These are phyloP conservation scores for Neodiprion lecontei DNA, from an alignment of 1,140 invertebrate species.

Conservation along the genomic window DNA sequence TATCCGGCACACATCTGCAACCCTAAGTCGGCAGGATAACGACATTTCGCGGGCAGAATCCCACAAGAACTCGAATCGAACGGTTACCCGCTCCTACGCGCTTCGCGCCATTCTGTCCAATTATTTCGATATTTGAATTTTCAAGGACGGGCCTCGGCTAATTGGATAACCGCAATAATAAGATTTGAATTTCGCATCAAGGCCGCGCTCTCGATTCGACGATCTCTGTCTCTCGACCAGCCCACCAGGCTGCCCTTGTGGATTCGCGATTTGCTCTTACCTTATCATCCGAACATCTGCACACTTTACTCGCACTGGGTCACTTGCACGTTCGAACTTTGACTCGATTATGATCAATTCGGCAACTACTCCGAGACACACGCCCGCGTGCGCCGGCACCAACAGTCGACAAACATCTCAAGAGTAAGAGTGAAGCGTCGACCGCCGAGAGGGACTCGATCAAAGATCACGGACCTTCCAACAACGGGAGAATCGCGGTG, in stretches of 20 bases:
- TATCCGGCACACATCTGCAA: slow-evolving; percentile 15
- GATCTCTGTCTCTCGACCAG: slow-evolving; percentile 8
- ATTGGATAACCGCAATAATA: slow-evolving; percentile 55
- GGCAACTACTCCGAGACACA: slow-evolving; percentile 4
- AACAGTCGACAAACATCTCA: background rate
- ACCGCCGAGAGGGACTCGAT: background rate
- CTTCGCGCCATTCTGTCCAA: slow-evolving; percentile 42
- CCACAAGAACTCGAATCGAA: slow-evolving; percentile 60
- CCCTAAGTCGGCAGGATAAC: slow-evolving; percentile 55
- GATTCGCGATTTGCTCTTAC: background rate
- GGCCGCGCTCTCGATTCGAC: slow-evolving; percentile 24
- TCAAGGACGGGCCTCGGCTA: slow-evolving; percentile 45
- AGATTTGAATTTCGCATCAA: slow-evolving; percentile 54
- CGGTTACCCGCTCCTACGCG: slow-evolving; percentile 45
- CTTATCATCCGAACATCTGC: background rate
- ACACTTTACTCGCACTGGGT: background rate
- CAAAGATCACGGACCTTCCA: background rate
- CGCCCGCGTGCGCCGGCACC: background rate
- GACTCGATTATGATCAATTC: slow-evolving; percentile 10
- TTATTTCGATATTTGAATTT: slow-evolving; percentile 56
- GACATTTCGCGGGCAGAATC: slow-evolving; percentile 62
- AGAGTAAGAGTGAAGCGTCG: background rate
- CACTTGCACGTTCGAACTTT: slow-evolving; percentile 8
- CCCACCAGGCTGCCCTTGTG: background rate
- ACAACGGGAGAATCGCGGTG: background rate